A percentile compares a stretch with the other conserved stretches of the same genome.
phyloP scores from a whole-genome alignment of 2,888 invertebrate genomes.

The Campoplex nolae region DNA sequence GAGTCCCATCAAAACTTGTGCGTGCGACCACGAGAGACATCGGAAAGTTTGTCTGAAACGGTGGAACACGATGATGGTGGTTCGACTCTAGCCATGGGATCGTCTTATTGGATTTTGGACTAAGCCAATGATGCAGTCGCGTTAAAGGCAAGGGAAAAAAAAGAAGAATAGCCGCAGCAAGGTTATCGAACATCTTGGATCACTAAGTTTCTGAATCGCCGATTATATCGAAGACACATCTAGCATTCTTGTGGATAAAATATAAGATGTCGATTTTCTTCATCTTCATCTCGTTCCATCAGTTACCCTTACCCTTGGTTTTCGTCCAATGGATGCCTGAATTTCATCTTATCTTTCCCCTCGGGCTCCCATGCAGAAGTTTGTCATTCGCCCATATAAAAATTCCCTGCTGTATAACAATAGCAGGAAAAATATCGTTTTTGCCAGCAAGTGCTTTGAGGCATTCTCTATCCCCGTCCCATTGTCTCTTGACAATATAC shows the following conservation, averaged over 20 bases:
- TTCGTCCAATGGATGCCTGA: background rate
- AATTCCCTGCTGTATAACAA: conserved; percentile 70
- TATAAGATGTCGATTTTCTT: background rate
- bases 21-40: conserved; percentile 69
- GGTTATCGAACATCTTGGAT: conserved; percentile 39
- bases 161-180: background rate
- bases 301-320: background rate
- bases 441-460: conserved; percentile 2
- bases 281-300: background rate
- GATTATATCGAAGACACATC: conserved; percentile 44
- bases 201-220: conserved; percentile 23
- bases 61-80: conserved; percentile 36
- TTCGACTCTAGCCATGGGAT: conserved; percentile 45
- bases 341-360: conserved; percentile 24
- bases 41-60: conserved; percentile 72
- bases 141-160: conserved; percentile 1
- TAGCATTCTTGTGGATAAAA: conserved; percentile 31
- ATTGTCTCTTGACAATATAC: conserved; percentile 49
- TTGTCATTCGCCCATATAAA: conserved; percentile 70
- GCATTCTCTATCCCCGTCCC: conserved; percentile 13
- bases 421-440: conserved; percentile 48
- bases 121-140: conserved; percentile 42
- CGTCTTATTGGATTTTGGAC: conserved; percentile 78
- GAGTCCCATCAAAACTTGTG: conserved; percentile 79
- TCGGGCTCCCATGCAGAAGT: conserved; percentile 45